Evolutionary conservation across 2,888 invertebrate genomes (phyloP).

Genomic region (Andricus quercusramuli): DNA sequence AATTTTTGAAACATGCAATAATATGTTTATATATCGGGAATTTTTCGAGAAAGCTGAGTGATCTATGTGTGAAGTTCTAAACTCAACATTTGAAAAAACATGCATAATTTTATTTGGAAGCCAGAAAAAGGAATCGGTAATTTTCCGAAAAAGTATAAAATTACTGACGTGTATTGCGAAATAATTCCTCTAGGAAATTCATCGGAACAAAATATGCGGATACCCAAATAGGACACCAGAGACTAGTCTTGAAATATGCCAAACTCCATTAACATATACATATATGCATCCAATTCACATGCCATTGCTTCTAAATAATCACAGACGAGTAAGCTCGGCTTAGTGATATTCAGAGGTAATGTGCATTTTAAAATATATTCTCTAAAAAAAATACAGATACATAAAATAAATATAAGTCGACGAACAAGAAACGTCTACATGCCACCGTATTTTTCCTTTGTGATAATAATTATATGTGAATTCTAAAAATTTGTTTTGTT

Average conservation of each 20-base stretch:
- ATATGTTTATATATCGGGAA: too few species aligned
- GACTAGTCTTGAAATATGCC: slow-evolving; percentile 43
- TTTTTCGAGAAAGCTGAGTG: too few species aligned
- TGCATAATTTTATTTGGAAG: too few species aligned
- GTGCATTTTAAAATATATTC: too few species aligned
- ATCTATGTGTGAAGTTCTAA: too few species aligned
- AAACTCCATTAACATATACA: slow-evolving; percentile 22
- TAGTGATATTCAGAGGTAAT: background rate
- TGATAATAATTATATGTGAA: background rate
- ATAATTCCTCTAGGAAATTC: slow-evolving; percentile 52
- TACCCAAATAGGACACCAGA: slow-evolving; percentile 46
- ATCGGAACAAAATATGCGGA: slow-evolving; percentile 9
- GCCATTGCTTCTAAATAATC: slow-evolving; percentile 9
- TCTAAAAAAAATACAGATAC: background rate
- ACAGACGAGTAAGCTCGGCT: background rate
- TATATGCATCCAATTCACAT: background rate
- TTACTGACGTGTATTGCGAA: slow-evolving; percentile 43
- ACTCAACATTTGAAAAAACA: too few species aligned
- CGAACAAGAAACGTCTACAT: background rate
- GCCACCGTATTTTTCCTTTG: background rate
- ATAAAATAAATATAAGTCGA: background rate
- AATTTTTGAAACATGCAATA: too few species aligned
- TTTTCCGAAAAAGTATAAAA: background rate
- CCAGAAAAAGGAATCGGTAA: too few species aligned
- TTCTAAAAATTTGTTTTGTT: background rate